Evolutionary conservation across 2,888 invertebrate species (phyloP), one percentile per base, ranked within the genome.

Genomic region (Tetragnatha montana): DNA sequence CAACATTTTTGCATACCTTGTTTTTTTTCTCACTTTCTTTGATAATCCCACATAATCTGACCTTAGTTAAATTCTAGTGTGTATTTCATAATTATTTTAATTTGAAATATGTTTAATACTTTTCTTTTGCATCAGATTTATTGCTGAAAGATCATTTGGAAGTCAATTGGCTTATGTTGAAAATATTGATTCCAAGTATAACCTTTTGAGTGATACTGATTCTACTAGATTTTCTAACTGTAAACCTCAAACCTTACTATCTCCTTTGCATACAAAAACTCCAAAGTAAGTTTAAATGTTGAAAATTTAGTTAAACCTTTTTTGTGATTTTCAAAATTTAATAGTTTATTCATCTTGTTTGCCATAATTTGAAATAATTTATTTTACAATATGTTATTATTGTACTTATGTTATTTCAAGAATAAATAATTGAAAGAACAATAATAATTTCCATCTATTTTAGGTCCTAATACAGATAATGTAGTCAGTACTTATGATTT

Each of bases 181-280:
- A 91, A 93, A 93, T 83, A 94, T 94, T 78, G 94, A 94, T 91
- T 92, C 92, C 82, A 93, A 93, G n/a, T 94, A 93, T 92, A 92
- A 93, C 50, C 92, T 94, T 88, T 75, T 73, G 8, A 68, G 3
- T 73, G 60, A 73, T 70, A 19, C 14, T 10, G n/a, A 84, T 47
- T 47, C 75, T 10, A 60, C 49, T 22, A 35, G 71, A 78, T 74
- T 19, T 71, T 70, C 70, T 21, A 74, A 60, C 19, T 3, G n/a
- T 12, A 50, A 21, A n/a, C n/a, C 73, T 4, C 69, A 69, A 51
- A 21, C 22, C 50, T 50, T 50, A 68, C 49, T 74, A 74, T 6
- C 74, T 35, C 80, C 83, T 74, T 6, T 84, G 49, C n/a, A 47
- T n/a, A 50, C 83, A 68, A 88, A 79, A 80, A 21, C 74, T 35